phyloP scores from a whole-genome alignment of 2,113 vertebrate species.

The Bombycilla garrulus region DNA sequence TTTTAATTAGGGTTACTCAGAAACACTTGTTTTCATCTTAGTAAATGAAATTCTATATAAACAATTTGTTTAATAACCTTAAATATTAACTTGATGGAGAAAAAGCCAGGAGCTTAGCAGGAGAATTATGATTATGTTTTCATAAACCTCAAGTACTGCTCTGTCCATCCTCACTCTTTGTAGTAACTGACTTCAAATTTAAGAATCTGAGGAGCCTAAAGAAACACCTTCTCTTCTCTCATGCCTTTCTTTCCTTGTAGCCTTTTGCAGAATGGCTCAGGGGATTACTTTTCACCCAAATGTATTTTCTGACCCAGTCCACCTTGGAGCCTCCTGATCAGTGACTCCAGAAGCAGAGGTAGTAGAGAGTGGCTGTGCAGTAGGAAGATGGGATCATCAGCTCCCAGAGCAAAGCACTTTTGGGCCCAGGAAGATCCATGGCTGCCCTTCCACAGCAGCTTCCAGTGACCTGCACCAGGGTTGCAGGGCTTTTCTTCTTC shows the following conservation, averaged over 20 bases:
- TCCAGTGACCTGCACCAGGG: neutral
- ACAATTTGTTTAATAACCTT: neutral
- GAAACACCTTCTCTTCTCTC: neutral
- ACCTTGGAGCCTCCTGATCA: neutral
- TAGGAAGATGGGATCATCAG: too few relatives aligned
- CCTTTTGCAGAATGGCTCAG: neutral
- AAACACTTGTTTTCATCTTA: neutral
- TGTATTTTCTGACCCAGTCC: neutral
- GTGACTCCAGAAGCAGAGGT: neutral
- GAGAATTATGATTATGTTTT: neutral
- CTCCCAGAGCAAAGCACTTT: neutral
- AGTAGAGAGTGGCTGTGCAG: neutral
- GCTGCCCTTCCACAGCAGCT: neutral
- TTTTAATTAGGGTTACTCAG: neutral
- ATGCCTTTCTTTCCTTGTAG: neutral
- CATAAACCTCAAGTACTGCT: neutral
- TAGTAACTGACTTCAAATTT: neutral
- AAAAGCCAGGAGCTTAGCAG: neutral
- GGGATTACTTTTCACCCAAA: neutral
- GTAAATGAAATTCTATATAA: neutral
- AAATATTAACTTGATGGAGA: neutral
- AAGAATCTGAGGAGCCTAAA: neutral
- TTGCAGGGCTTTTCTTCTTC: neutral
- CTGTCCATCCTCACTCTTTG: neutral
- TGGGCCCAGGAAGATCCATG: fast-evolving